A percentile compares a stretch with the other conserved stretches of the same genome.
Conservation (phyloP, 2,113 vertebrate genomes). For the Cyprinus carpio region DNA sequence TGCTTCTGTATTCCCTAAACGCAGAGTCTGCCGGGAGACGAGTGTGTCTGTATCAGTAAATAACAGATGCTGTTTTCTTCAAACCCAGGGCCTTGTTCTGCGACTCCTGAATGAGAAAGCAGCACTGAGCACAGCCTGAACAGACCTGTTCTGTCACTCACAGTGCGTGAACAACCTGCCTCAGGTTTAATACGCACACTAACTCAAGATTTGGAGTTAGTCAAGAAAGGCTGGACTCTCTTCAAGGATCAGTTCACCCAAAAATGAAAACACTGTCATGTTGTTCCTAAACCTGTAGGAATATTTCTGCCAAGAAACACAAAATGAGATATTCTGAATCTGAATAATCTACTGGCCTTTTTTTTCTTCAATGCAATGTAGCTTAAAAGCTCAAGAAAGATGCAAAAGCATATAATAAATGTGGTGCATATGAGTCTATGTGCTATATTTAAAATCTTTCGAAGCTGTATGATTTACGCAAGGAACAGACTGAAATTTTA, state of each 20-base stretch:
- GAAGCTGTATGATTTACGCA: no score
- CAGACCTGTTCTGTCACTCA: conserved; percentile 64
- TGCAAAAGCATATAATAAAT: neutral
- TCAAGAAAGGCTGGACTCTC: neutral
- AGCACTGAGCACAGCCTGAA: conserved; percentile 41
- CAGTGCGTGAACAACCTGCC: conserved; percentile 46
- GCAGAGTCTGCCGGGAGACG: conserved; percentile 51
- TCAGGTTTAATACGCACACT: neutral
- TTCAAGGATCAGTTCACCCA: neutral
- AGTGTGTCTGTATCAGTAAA: conserved; percentile 67
- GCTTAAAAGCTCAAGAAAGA: neutral
- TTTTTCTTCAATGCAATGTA: neutral
- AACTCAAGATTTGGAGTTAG: neutral
- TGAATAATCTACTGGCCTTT: neutral
- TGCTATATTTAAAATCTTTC: no score
- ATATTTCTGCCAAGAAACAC: neutral
- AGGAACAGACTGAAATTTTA: no score
- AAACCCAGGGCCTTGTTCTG: conserved; percentile 17
- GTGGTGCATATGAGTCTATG: neutral
- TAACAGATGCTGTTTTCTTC: conserved; percentile 66
- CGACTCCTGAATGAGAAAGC: neutral
- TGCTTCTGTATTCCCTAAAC: conserved; percentile 50
- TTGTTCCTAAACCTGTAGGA: no score
- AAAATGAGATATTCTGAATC: neutral
- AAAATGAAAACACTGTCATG: neutral